Evolutionary conservation across 2,113 vertebrate genomes (phyloP), one percentile per base, ranked within the genome.

Genomic region (Plecotus auritus): DNA sequence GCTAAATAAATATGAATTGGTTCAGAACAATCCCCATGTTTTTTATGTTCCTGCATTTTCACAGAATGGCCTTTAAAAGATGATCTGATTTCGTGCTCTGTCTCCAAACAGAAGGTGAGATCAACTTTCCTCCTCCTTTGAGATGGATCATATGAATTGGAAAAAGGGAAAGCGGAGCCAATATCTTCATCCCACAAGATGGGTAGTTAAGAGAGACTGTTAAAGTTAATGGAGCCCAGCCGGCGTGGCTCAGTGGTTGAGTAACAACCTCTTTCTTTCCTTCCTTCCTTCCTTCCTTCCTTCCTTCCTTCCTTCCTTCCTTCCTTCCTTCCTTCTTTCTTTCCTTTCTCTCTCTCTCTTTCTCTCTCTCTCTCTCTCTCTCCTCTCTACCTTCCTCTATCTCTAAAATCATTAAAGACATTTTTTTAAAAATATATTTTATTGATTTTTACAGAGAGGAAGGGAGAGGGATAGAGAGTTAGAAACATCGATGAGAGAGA

Each of bases 71-170:
- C 70, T 85, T 86, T 78, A 81, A 78, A 47, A 92, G 35, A 83
- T 87, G 40, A 86, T 84, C 35, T 88, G 66, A 94, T 90, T 40
- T 70, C 87, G 7, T 45, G n/a, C 14, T 84, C 47, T 64, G 70
- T 56, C 54, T 97, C 72, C 32, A 88, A 90, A 23, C 32, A 86
- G 28, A 59, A 88, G 64, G 35, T 18, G 42, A 85, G 59, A 20
- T 96, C 85, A 89, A 95, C 51, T 70, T 94, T 64, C 85, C 74
- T 90, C 70, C 77, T 72, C 56, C 73, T 93, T 40, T 89, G 51
- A 97, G 56, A 93, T 84, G 80, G 67, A 85, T 84, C 66, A 80
- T n/a, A 32, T 92, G 35, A 96, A 18, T 35, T 40, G 11, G 64
- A 40, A 90, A 92, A 86, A 69, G 32, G 86, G 18, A 32, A 35